A percentile compares a stretch with the other conserved stretches of the same genome.
Evolutionary conservation across 2,888 invertebrate species (phyloP).

Genomic region (Aporophyla nigra): DNA sequence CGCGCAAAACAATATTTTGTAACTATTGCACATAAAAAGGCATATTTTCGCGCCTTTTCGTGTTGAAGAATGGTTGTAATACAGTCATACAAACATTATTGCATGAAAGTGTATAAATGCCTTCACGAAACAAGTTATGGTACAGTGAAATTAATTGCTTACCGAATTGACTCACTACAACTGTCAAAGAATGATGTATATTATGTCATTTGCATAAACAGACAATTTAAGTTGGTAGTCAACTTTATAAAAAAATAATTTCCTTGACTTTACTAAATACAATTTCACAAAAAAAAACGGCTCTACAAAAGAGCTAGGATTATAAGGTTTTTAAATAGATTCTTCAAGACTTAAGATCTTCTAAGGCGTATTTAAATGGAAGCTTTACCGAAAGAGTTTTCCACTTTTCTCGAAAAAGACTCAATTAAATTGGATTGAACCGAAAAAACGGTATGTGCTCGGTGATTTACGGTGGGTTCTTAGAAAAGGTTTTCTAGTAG

Average conservation of each 20-base stretch:
- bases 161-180: neutral
- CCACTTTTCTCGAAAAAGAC: slow-evolving; percentile 52
- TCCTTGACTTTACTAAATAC: neutral
- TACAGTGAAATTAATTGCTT: neutral
- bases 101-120: slow-evolving; percentile 13
- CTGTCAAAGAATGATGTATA: neutral
- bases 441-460: slow-evolving; percentile 59
- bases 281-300: slow-evolving; percentile 22
- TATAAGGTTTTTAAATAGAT: slow-evolving; percentile 56
- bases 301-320: slow-evolving; percentile 32
- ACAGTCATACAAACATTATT: slow-evolving; percentile 20
- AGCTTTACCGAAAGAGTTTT: slow-evolving; percentile 62
- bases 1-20: slow-evolving; percentile 46
- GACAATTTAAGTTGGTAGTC: neutral
- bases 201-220: too few relatives aligned
- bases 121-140: slow-evolving; percentile 15
- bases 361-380: slow-evolving; percentile 61
- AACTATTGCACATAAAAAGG: slow-evolving; percentile 36
- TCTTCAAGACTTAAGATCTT: slow-evolving; percentile 55
- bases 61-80: slow-evolving; percentile 38
- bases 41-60: slow-evolving; percentile 20
- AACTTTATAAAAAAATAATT: neutral
- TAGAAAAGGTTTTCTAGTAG: slow-evolving; percentile 59
- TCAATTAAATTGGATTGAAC: slow-evolving; percentile 63
- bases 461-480: slow-evolving; percentile 56